Conservation (phyloP, 2,888 invertebrate species). For the Cheilosia scutellata region DNA sequence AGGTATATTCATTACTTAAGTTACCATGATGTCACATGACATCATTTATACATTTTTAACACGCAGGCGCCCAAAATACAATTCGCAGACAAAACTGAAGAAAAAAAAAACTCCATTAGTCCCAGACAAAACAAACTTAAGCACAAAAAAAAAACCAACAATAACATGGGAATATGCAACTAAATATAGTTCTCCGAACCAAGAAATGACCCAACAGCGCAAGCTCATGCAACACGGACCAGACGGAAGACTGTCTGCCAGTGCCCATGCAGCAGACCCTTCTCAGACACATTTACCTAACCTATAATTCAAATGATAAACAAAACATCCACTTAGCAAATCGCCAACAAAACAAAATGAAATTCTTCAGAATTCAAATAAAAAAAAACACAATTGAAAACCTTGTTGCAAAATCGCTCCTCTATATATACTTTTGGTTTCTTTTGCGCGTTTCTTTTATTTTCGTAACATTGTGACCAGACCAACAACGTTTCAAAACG, state of each 20-base stretch:
- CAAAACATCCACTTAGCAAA: conserved; percentile 70
- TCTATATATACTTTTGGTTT: conserved; percentile 30
- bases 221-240: conserved; percentile 25
- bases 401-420: conserved; percentile 60
- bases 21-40: not conserved
- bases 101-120: conserved; percentile 34
- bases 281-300: conserved; percentile 2
- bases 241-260: not conserved
- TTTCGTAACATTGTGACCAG: conserved; percentile 20
- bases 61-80: conserved; percentile 14
- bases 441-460: conserved; percentile 28
- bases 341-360: conserved; percentile 45
- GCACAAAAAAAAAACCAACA: not conserved
- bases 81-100: not conserved
- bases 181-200: conserved; percentile 40
- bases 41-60: not conserved
- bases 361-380: conserved; percentile 61
- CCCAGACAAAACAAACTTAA: conserved; percentile 45
- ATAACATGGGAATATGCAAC: conserved; percentile 35
- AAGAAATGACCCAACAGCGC: conserved; percentile 15
- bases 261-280: not conserved
- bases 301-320: conserved; percentile 71
- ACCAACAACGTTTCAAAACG: conserved; percentile 39
- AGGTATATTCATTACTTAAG: not conserved
- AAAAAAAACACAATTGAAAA: conserved; percentile 19